Evolutionary conservation across 2,113 vertebrate genomes (phyloP).

Genomic region (Centropristis striata): DNA sequence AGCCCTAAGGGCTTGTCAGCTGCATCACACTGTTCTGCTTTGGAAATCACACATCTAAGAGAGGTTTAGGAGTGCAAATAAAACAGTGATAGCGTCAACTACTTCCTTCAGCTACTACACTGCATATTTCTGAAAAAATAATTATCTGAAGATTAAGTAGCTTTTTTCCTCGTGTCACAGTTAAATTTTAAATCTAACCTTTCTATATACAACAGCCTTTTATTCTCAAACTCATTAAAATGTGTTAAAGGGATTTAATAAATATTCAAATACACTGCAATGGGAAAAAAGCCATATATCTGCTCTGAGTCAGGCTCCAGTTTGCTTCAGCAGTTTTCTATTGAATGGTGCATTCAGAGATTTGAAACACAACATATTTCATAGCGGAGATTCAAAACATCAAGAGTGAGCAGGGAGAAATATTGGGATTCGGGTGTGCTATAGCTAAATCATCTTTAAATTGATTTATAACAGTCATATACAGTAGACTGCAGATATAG

Average conservation of each 20-base stretch:
- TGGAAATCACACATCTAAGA: neutral
- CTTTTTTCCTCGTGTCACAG: neutral
- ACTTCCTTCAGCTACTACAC: neutral
- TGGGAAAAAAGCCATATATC: neutral
- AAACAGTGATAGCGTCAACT: neutral
- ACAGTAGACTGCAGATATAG: neutral
- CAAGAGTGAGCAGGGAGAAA: slow-evolving; percentile 6
- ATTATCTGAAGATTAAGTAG: neutral
- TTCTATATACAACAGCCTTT: neutral
- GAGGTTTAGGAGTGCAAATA: neutral
- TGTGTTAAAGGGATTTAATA: neutral
- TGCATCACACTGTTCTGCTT: neutral
- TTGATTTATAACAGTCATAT: slow-evolving; percentile 21
- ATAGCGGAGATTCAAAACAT: slow-evolving; percentile 21
- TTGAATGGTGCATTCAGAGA: neutral
- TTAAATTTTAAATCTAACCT: neutral
- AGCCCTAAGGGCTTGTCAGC: slow-evolving; percentile 29
- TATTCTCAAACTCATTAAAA: neutral
- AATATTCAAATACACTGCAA: neutral
- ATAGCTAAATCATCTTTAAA: slow-evolving; percentile 29
- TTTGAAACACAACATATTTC: slow-evolving; percentile 20
- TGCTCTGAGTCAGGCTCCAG: neutral
- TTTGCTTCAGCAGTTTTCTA: slow-evolving; percentile 20
- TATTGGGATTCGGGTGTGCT: neutral
- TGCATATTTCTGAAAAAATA: neutral